Base-by-base conservation (phyloP, 2,888 invertebrate genomes). In the Stenolophus ochropezus region DNA sequence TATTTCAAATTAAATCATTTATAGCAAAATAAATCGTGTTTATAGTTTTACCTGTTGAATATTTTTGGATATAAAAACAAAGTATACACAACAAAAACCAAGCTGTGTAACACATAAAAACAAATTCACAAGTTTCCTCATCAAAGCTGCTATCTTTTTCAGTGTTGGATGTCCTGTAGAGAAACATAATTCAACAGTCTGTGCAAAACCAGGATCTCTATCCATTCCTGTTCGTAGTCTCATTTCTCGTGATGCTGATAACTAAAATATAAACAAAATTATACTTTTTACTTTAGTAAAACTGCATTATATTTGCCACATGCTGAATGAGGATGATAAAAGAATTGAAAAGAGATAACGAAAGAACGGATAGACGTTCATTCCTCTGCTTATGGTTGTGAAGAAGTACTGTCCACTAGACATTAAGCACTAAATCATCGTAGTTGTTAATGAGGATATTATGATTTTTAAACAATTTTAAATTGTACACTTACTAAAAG, bases 21-120 rank as follows among this genome's bases (percentile, higher is more conserved):
- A 5, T 3, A 65, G 81, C 47, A 76, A 83, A 61, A 69, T 47
- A 16, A 73, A 3, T 56, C 18, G 20, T 53, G 16, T 51, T 14
- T 74, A 2, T 8, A 8, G 51, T 61, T 86, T 88, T 87, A 95
- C 96, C 93, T 94, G 93, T 89, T 95, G 92, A 83, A 96, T 88
- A 88, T 97, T 98, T 83, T 94, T 94, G 8, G 97, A 95, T 84
- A 98, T 96, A 89, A 98, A 98, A 16, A 98, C 96, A 86, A 98
- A 96, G 90, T 99, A 99, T 25, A 98, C 96, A 89, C 98, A 98
- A 89, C 99, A 99, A 90, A 99, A 98, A 82, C 99, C 99, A 83
- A 99, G 91, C 90, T 99, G 99, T n/a, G 98, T 98, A 81, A 98
- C 91, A 88, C 97, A 96, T 78, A 99, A 93, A 90, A 98, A 98